phyloP scores from a whole-genome alignment of 2,888 invertebrate species.

The Troides helena region DNA sequence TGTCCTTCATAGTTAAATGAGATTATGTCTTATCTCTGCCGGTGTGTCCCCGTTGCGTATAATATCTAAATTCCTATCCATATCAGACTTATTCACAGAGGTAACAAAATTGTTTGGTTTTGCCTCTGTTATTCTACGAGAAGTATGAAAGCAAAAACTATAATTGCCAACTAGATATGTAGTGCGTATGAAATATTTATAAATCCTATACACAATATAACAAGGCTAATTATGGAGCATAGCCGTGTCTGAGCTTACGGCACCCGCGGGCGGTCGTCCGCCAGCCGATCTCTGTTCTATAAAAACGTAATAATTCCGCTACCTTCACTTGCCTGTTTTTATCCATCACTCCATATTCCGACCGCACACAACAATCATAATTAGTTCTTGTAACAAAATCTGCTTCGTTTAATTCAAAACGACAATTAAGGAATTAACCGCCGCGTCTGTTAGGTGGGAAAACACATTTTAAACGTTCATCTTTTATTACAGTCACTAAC shows the following conservation, averaged over 20 bases:
- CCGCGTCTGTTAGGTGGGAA: slow-evolving; percentile 12
- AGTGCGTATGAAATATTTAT: slow-evolving; percentile 76
- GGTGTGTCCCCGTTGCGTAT: too few species aligned
- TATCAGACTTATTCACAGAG: not conserved
- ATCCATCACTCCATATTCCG: slow-evolving; percentile 35
- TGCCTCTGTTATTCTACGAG: not conserved
- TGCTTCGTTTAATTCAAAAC: slow-evolving; percentile 31
- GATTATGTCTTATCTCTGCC: too few species aligned
- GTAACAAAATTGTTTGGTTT: not conserved
- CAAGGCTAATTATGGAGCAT: slow-evolving; percentile 73
- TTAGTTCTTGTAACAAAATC: slow-evolving; percentile 40
- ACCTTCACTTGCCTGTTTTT: slow-evolving; percentile 38
- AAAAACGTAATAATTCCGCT: slow-evolving; percentile 59
- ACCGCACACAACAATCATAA: slow-evolving; percentile 39
- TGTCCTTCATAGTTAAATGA: too few species aligned
- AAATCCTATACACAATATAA: slow-evolving; percentile 64
- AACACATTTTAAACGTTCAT: slow-evolving; percentile 9
- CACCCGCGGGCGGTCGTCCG: slow-evolving; percentile 64
- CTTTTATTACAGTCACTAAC: slow-evolving; percentile 1
- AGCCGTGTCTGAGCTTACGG: slow-evolving; percentile 60
- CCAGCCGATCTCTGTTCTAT: slow-evolving; percentile 43
- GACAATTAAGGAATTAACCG: slow-evolving; percentile 29
- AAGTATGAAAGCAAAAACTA: slow-evolving; percentile 65
- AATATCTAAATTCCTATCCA: not conserved
- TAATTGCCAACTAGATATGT: slow-evolving; percentile 70